Percentiles rank a stretch among this genome's conserved stretches.
phyloP scores from a whole-genome alignment of 1,140 invertebrate genomes.

The Drosophila sp. region DNA sequence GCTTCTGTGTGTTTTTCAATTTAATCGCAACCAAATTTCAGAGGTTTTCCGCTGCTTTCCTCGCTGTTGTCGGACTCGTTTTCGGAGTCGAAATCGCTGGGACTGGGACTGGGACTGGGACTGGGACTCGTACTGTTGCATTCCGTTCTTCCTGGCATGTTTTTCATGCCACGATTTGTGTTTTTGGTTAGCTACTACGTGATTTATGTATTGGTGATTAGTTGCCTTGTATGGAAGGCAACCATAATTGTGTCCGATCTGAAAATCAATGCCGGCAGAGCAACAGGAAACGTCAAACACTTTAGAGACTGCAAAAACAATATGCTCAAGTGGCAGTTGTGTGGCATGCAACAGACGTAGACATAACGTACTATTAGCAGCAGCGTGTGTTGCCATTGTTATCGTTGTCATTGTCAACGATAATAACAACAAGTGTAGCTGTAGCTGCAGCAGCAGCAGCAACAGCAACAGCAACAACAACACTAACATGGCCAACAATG shows the following conservation, averaged over 20 bases:
- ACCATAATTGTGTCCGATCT: conserved; percentile 30
- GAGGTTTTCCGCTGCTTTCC: conserved; percentile 20
- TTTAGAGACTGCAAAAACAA: conserved; percentile 54
- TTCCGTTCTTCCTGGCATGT: conserved; percentile 20
- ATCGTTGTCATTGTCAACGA: conserved; percentile 61
- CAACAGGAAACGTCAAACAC: conserved; percentile 66
- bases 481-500: conserved; percentile 8
- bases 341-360: conserved; percentile 23
- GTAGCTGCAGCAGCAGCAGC: conserved; percentile 33
- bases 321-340: conserved; percentile 44
- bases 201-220: conserved; percentile 58
- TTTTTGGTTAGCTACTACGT: conserved; percentile 29
- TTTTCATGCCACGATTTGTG: conserved; percentile 18
- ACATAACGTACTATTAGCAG: conserved; percentile 30
- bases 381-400: conserved; percentile 44
- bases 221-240: conserved; percentile 11
- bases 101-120: too few relatives aligned
- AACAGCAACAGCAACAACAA: conserved; percentile 10
- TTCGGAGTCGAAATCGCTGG: too few relatives aligned
- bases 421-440: conserved; percentile 42
- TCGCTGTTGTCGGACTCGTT: conserved; percentile 1
- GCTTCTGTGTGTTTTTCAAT: conserved; percentile 45
- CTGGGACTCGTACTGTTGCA: conserved; percentile 25
- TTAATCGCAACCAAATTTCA: conserved; percentile 66
- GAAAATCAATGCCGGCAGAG: conserved; percentile 29